Conservation (phyloP, 2,888 invertebrate genomes). For the Chaitophorus viminalis region DNA sequence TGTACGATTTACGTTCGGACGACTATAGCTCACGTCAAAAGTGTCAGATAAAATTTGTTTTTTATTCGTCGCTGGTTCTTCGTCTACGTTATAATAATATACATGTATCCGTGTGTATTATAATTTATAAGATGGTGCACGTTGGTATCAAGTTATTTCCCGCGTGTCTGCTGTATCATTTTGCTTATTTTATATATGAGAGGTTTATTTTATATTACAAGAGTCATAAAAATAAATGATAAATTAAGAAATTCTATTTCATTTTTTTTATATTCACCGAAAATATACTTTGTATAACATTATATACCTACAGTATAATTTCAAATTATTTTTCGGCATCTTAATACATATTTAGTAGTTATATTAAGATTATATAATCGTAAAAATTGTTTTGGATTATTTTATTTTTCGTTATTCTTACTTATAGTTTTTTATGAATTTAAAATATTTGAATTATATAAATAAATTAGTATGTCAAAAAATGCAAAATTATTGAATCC, state of each 20-base stretch:
- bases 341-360: not conserved
- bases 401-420: too few relatives aligned
- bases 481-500: too few relatives aligned
- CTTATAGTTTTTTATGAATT: too few relatives aligned
- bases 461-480: too few relatives aligned
- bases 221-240: too few relatives aligned
- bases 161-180: not conserved
- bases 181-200: too few relatives aligned
- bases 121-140: not conserved
- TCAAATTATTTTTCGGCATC: not conserved
- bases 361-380: not conserved
- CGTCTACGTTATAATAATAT: not conserved
- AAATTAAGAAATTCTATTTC: not conserved
- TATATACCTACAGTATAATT: not conserved
- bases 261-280: not conserved
- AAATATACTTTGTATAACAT: not conserved
- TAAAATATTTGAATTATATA: too few relatives aligned
- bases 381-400: not conserved
- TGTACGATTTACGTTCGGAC: constrained; percentile 36
- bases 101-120: not conserved
- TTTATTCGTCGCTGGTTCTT: constrained; percentile 34
- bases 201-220: too few relatives aligned
- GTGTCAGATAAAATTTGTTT: constrained; percentile 57
- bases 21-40: constrained; percentile 46
- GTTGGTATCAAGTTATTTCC: not conserved